These are phyloP conservation scores for Melierax canorus DNA, from an alignment of 2,113 vertebrate species.

Conservation along the genomic window DNA sequence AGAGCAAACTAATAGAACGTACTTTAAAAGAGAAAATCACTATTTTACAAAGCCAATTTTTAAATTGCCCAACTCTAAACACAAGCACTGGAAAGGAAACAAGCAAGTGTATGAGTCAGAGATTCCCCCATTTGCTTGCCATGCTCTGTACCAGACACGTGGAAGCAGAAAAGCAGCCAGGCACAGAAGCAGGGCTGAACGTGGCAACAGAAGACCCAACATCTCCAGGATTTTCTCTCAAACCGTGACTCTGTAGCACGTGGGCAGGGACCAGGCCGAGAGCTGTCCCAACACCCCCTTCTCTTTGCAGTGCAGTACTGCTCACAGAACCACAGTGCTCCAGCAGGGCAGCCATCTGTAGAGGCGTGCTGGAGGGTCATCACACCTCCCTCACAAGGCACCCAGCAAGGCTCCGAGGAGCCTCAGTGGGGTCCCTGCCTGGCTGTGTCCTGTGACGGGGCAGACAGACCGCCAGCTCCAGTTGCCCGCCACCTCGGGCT, in stretches of 20 bases:
- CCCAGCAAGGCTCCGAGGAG: rapidly evolving
- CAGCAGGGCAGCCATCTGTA: rapidly evolving
- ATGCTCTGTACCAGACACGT: rapidly evolving
- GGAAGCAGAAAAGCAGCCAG: not conserved
- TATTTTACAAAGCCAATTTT: not conserved
- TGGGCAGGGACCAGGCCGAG: not conserved
- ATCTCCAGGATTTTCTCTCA: not conserved
- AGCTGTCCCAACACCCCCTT: no score
- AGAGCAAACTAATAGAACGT: not conserved
- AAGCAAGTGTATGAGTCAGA: not conserved
- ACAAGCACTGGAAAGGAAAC: not conserved
- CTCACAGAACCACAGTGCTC: rapidly evolving
- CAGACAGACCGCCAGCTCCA: rapidly evolving
- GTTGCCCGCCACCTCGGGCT: no score
- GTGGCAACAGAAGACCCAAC: not conserved
- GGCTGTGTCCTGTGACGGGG: not conserved
- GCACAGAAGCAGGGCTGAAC: not conserved
- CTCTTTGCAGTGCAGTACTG: rapidly evolving
- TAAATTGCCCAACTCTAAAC: not conserved
- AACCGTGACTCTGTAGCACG: rapidly evolving
- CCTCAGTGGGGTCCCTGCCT: no score
- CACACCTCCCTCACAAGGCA: rapidly evolving
- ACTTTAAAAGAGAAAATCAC: not conserved
- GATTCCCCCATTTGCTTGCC: not conserved
- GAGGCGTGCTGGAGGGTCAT: rapidly evolving